A percentile compares a stretch with the other conserved stretches of the same genome.
Evolutionary conservation across 2,888 invertebrate species (phyloP).

Genomic region (Hypsopygia costalis): DNA sequence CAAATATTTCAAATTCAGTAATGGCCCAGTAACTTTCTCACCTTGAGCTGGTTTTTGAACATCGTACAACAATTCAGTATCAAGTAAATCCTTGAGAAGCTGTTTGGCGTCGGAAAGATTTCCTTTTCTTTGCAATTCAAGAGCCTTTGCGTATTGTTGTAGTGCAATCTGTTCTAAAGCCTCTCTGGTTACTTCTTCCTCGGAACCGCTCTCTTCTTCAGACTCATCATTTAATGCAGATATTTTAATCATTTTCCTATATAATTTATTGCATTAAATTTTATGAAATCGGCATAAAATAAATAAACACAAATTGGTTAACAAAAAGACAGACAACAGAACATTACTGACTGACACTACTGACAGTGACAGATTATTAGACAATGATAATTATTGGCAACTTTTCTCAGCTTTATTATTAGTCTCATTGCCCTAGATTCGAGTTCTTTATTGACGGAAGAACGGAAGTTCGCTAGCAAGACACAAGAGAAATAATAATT

Average conservation of each 20-base stretch:
- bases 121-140: constrained; percentile 84
- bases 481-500: no score
- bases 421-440: no score
- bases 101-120: constrained; percentile 84
- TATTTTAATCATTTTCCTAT: constrained; percentile 79
- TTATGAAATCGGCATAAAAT: no score
- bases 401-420: no score
- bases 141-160: constrained; percentile 88
- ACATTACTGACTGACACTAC: no score
- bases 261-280: constrained; percentile 9
- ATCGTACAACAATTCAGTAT: constrained; percentile 81
- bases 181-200: constrained; percentile 68
- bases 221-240: constrained; percentile 84
- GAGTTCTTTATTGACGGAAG: no score
- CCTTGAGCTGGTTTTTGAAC: constrained; percentile 72
- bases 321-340: no score
- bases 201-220: constrained; percentile 80
- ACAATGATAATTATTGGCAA: no score
- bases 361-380: no score
- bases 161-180: constrained; percentile 90
- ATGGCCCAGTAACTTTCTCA: constrained; percentile 79
- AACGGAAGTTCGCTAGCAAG: no score
- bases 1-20: constrained; percentile 90
- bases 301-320: no score
- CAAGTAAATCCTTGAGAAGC: constrained; percentile 83